These are phyloP conservation scores for Neuroterus valhalla DNA, from an alignment of 1,140 invertebrate genomes.

Conservation along the genomic window DNA sequence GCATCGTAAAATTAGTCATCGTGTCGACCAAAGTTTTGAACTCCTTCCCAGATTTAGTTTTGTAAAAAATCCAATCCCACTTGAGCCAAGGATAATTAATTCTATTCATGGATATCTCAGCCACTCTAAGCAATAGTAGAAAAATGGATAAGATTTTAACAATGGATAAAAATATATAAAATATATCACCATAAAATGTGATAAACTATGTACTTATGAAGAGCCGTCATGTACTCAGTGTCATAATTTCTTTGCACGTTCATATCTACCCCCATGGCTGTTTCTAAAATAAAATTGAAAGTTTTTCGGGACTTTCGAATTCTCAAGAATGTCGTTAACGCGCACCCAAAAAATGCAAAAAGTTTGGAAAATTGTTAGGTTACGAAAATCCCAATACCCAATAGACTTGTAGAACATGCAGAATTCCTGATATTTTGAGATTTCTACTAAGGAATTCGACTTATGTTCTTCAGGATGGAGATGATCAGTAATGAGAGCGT, in stretches of 20 bases:
- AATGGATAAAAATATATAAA: slow-evolving; percentile 10
- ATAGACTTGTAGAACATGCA: no score
- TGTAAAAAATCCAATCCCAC: slow-evolving; percentile 54
- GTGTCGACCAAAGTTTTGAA: slow-evolving; percentile 54
- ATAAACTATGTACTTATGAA: slow-evolving; percentile 77
- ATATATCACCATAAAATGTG: no score
- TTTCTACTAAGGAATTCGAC: no score
- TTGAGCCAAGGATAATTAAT: slow-evolving; percentile 60
- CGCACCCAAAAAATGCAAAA: no score
- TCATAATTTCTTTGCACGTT: slow-evolving; percentile 82
- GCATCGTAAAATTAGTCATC: slow-evolving; percentile 61
- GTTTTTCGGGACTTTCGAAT: no score
- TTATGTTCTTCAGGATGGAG: no score
- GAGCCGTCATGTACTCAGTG: slow-evolving; percentile 84
- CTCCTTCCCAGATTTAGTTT: slow-evolving; percentile 56
- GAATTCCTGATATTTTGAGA: no score
- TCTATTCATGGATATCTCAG: slow-evolving; percentile 40
- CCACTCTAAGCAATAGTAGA: slow-evolving; percentile 38
- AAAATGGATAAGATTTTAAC: no score
- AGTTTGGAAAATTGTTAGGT: no score
- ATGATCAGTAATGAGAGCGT: slow-evolving; percentile 2
- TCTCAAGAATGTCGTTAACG: no score
- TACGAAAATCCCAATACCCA: no score
- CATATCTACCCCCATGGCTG: slow-evolving; percentile 88
- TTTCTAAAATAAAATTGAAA: slow-evolving; percentile 82